Conservation (phyloP, 2,113 vertebrate genomes). For the Heptranchias perlo region DNA sequence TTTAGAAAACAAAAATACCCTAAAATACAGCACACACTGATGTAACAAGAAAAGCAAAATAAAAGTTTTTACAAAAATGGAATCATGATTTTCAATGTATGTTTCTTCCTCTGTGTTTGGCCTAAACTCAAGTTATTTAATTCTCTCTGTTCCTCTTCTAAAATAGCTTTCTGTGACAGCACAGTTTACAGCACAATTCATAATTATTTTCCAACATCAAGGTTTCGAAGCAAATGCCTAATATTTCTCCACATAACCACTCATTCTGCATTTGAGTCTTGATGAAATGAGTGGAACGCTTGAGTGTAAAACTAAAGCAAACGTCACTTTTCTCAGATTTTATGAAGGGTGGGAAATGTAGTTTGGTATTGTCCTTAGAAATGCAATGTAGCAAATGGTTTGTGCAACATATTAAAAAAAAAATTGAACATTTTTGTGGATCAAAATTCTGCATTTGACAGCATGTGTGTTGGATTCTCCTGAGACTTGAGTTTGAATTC, state of each 20-base stretch:
- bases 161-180: background rate
- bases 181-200: background rate
- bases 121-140: background rate
- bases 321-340: background rate
- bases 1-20: background rate
- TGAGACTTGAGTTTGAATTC: background rate
- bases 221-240: background rate
- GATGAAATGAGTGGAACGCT: background rate
- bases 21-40: slow-evolving; percentile 21
- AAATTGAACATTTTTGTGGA: background rate
- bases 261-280: background rate
- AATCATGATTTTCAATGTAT: background rate
- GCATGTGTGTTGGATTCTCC: background rate
- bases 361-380: background rate
- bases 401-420: too few species aligned
- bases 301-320: background rate
- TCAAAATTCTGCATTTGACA: background rate
- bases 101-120: background rate
- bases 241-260: background rate
- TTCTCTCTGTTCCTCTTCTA: background rate
- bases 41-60: slow-evolving; percentile 30
- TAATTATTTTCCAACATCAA: background rate
- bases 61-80: slow-evolving; percentile 36
- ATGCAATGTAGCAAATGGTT: background rate
- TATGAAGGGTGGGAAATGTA: background rate